Base-by-base conservation (phyloP, 2,888 invertebrate species). In the Chalcosyrphus nemorum region DNA sequence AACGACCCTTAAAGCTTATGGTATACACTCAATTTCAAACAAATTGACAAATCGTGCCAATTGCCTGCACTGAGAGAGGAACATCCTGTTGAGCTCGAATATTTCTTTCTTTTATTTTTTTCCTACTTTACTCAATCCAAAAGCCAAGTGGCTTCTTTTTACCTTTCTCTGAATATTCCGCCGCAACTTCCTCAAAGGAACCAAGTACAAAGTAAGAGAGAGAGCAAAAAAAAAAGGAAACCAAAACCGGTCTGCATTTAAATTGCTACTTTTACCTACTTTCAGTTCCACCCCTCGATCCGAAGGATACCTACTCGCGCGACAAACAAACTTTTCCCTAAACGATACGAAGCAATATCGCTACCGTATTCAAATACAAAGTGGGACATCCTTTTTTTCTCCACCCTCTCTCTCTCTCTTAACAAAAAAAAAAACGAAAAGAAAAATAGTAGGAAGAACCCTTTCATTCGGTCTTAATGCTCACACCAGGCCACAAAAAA, bases 21-120 rank as follows among this genome's bases (percentile, higher is more conserved):
- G 24, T 24, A 38, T 1, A 24, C 47, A 38, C 21, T 47, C 56
- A 43, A 75, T 17, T 38, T 17, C 35, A 24, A 29, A 56, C 15
- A 50, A 75, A 75, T 68, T 41, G 76, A 43, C 50, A 59, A 76
- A 68, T 68, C 76, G 59, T 76, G 66, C 32, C 59, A 68, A 76
- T 68, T 50, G 66, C 66, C 66, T 43, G 35, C 38, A 24, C 38
- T 50, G 29, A 59, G 29, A n/a, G n/a, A n/a, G n/a, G n/a, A 38
- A 19, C 50, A 68, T 76, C 50, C 75, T 59, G 66, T 76, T 76
- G 59, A 66, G 21, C 59, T 59, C 11, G 57, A 19, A 35, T 43
- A 59, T 52, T 57, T 50, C 38, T 47, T 50, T 59, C 59, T 21
- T 19, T 29, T n/a, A n/a, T n/a, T n/a, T n/a, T n/a, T n/a, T n/a